Evolutionary conservation across 2,888 invertebrate genomes (phyloP).

Genomic region (Atherix ibis): DNA sequence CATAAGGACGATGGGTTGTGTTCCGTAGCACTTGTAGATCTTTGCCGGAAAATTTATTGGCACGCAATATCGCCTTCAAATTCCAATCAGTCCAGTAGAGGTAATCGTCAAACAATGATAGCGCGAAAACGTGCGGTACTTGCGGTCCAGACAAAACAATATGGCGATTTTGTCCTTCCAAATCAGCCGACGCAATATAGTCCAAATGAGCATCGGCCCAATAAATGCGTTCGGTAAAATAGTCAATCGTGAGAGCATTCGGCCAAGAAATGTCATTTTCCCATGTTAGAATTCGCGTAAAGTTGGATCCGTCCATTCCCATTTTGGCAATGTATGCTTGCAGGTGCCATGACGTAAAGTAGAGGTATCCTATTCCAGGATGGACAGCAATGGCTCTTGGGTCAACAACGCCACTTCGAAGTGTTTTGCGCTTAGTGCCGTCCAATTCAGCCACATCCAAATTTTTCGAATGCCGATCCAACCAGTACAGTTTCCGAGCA

Average conservation of each 20-base stretch:
- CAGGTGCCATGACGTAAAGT: slow-evolving; percentile 91
- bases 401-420: slow-evolving; percentile 78
- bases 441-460: slow-evolving; percentile 89
- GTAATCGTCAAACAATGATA: slow-evolving; percentile 84
- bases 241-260: slow-evolving; percentile 92
- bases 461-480: slow-evolving; percentile 88
- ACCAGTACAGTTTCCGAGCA: slow-evolving; percentile 89
- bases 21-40: slow-evolving; percentile 62
- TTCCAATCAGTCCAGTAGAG: slow-evolving; percentile 99
- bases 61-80: slow-evolving; percentile 74
- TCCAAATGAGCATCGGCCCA: slow-evolving; percentile 98
- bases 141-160: slow-evolving; percentile 60
- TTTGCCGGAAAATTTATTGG: slow-evolving; percentile 79
- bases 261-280: slow-evolving; percentile 97
- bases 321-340: slow-evolving; percentile 93
- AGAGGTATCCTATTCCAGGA: slow-evolving; percentile 84
- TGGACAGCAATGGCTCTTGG: slow-evolving; percentile 90
- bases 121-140: slow-evolving; percentile 92
- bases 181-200: slow-evolving; percentile 87
- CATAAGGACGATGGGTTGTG: slow-evolving; percentile 89
- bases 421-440: slow-evolving; percentile 77
- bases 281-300: slow-evolving; percentile 75
- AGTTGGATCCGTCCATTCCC: slow-evolving; percentile 92
- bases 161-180: slow-evolving; percentile 79
- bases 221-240: slow-evolving; percentile 86